Evolutionary conservation across 2,797 vertebrate species (phyloP).

Genomic region (Menidia menidia): DNA sequence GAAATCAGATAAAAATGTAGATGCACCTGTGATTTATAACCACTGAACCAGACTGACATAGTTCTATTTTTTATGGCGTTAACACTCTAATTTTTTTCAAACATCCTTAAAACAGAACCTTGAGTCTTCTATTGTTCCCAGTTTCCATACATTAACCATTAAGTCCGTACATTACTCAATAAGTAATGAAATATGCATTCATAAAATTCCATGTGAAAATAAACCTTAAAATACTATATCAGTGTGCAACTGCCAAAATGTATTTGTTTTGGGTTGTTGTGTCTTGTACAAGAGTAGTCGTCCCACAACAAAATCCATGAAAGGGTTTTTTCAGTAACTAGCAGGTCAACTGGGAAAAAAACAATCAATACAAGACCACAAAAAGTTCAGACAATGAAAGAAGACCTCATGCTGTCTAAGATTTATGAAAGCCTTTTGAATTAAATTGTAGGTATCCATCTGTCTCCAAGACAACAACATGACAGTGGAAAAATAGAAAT

Average conservation of each 20-base stretch:
- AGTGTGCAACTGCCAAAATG: background rate
- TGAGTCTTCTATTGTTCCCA: background rate
- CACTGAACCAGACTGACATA: background rate
- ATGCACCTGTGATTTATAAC: background rate
- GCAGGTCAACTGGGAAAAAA: no score
- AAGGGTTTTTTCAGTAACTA: background rate
- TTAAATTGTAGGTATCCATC: no score
- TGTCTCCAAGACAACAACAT: no score
- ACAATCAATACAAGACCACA: no score
- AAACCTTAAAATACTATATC: background rate
- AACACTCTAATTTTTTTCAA: background rate
- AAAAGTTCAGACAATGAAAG: no score
- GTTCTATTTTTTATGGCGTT: background rate
- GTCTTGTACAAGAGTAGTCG: background rate
- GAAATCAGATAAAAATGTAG: background rate
- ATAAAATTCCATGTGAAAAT: constrained; percentile 6
- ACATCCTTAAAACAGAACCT: background rate
- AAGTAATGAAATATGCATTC: background rate
- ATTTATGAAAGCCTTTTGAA: no score
- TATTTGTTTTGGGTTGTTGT: background rate
- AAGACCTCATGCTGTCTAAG: no score
- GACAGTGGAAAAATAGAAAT: background rate
- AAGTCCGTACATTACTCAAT: background rate
- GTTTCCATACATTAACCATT: constrained; percentile 5
- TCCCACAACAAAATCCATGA: background rate